These are phyloP conservation scores for Andrena haemorrhoa DNA, from an alignment of 2,888 invertebrate genomes.

Conservation along the genomic window DNA sequence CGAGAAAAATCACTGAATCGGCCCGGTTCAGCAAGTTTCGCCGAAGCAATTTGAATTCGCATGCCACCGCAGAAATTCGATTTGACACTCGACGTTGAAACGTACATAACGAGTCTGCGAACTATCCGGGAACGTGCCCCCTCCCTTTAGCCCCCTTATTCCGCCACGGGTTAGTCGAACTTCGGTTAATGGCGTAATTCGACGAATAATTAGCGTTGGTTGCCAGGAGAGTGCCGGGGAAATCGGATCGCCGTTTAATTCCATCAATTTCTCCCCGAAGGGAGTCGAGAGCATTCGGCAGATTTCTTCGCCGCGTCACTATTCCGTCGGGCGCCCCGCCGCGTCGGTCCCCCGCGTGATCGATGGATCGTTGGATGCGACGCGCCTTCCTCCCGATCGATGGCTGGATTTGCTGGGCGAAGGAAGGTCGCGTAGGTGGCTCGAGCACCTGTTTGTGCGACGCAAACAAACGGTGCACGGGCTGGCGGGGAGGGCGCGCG, in stretches of 20 bases:
- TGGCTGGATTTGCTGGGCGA: neutral
- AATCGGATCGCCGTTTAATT: constrained; percentile 44
- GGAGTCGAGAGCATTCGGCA: constrained; percentile 31
- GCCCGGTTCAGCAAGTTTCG: constrained; percentile 58
- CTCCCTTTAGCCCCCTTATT: constrained; percentile 3
- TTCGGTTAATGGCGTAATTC: constrained; percentile 70
- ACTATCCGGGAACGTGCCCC: constrained; percentile 61
- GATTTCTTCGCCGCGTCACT: neutral
- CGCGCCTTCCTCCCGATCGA: too few relatives aligned
- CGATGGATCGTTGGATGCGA: too few relatives aligned
- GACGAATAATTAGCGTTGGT: constrained; percentile 68
- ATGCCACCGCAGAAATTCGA: constrained; percentile 72
- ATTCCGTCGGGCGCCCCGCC: too few relatives aligned
- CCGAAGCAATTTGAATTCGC: constrained; percentile 72
- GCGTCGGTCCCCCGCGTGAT: too few relatives aligned
- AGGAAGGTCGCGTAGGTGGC: constrained; percentile 57
- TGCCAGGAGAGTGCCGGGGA: constrained; percentile 25
- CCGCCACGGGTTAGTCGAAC: constrained; percentile 52
- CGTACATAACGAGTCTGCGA: constrained; percentile 72
- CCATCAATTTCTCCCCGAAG: constrained; percentile 5
- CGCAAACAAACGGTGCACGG: constrained; percentile 69
- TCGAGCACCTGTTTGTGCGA: constrained; percentile 72
- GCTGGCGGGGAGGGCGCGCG: constrained; percentile 7
- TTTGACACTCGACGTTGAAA: constrained; percentile 73
- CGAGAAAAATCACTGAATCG: constrained; percentile 65